These are phyloP conservation scores for Anarsia innoxiella DNA, from an alignment of 2,888 invertebrate species.

Conservation along the genomic window DNA sequence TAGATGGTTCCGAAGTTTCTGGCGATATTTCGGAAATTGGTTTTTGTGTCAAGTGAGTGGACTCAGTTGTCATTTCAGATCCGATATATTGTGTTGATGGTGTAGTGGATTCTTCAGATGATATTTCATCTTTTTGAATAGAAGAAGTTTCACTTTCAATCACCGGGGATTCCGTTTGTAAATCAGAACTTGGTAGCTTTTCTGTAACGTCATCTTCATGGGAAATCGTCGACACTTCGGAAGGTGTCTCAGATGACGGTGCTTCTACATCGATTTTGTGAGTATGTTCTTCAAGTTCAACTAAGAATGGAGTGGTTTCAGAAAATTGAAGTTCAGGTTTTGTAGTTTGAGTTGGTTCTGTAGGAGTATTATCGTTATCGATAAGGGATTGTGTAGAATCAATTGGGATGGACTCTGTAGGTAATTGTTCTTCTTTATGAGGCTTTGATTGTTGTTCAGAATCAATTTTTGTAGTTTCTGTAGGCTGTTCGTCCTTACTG, in stretches of 20 bases:
- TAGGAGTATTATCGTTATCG: background rate
- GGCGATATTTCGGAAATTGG: constrained; percentile 1
- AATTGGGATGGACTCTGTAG: background rate
- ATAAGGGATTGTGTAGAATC: constrained; percentile 8
- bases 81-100: too few relatives aligned
- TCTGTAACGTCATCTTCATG: constrained; percentile 18
- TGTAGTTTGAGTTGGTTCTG: constrained; percentile 17
- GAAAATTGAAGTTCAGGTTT: constrained; percentile 21
- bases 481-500: too few relatives aligned
- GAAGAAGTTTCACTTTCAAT: constrained; percentile 15
- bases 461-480: constrained; percentile 12
- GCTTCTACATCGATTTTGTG: constrained; percentile 34
- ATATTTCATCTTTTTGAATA: constrained; percentile 17
- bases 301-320: constrained; percentile 41
- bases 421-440: background rate
- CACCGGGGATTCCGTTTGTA: constrained; percentile 20
- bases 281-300: constrained; percentile 51
- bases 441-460: constrained; percentile 1
- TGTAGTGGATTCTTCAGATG: too few relatives aligned
- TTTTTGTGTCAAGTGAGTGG: too few relatives aligned
- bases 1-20: background rate
- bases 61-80: constrained; percentile 21
- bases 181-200: constrained; percentile 18
- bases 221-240: constrained; percentile 12
- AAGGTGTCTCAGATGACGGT: constrained; percentile 14